A percentile compares a stretch with the other conserved stretches of the same genome.
Conservation (phyloP, 2,797 vertebrate genomes). For the Urosaurus nigricauda region DNA sequence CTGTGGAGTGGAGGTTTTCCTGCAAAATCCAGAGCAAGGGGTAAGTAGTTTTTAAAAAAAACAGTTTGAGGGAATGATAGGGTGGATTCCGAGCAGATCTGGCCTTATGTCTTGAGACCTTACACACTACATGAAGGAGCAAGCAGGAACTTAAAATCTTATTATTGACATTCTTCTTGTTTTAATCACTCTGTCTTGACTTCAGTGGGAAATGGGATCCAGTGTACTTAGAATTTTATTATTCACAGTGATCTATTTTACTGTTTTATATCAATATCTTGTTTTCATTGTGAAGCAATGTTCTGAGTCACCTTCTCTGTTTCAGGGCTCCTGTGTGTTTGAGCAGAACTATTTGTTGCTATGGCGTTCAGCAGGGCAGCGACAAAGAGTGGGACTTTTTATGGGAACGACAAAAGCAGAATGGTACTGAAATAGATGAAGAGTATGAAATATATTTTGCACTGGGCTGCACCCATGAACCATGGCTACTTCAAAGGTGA, state of each 20-base stretch:
- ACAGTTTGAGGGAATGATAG: too few relatives aligned
- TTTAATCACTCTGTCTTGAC: neutral
- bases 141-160: neutral
- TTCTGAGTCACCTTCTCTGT: conserved; percentile 44
- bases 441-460: conserved; percentile 64
- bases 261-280: neutral
- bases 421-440: conserved; percentile 28
- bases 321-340: conserved; percentile 78
- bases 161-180: neutral
- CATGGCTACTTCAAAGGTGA: conserved; percentile 82
- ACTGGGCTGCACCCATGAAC: conserved; percentile 79
- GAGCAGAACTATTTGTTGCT: conserved; percentile 75
- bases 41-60: too few relatives aligned
- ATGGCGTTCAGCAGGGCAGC: conserved; percentile 78
- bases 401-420: conserved; percentile 70
- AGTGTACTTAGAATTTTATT: neutral
- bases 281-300: conserved; percentile 35
- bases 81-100: too few relatives aligned
- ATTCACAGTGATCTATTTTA: neutral
- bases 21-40: too few relatives aligned
- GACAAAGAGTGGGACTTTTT: conserved; percentile 83
- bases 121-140: too few relatives aligned
- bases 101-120: too few relatives aligned
- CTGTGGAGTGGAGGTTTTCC: too few relatives aligned
- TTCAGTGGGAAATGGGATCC: neutral